Evolutionary conservation across 2,113 vertebrate genomes (phyloP).

Genomic region (Rhabdornis inornatus): DNA sequence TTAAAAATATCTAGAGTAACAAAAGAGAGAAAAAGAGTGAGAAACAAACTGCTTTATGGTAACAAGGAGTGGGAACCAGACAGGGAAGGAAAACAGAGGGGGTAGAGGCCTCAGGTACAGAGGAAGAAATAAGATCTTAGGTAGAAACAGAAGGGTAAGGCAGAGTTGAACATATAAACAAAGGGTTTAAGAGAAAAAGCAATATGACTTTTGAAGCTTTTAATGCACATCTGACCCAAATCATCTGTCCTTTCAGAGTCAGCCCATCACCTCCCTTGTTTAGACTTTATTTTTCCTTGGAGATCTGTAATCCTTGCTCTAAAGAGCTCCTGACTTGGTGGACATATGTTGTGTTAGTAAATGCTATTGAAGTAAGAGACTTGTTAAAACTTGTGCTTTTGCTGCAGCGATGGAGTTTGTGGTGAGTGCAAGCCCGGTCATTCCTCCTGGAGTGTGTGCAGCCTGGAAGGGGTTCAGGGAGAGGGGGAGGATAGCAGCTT

Average conservation of each 20-base stretch:
- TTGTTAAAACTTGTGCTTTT: conserved; percentile 53
- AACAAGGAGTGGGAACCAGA: background rate
- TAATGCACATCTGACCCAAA: conserved; percentile 51
- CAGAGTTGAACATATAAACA: conserved; percentile 51
- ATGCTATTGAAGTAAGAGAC: conserved; percentile 44
- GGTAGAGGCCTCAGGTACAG: conserved; percentile 28
- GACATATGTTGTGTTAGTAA: conserved; percentile 48
- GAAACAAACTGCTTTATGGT: conserved; percentile 15
- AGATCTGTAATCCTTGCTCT: conserved; percentile 47
- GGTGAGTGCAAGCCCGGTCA: background rate
- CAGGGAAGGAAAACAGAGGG: background rate
- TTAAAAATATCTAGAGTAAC: conserved; percentile 15
- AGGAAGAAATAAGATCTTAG: conserved; percentile 3
- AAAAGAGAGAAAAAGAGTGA: background rate
- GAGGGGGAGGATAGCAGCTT: background rate
- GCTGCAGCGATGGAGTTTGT: background rate
- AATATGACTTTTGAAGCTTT: conserved; percentile 41
- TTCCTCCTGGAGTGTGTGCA: background rate
- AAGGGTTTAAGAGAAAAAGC: conserved; percentile 32
- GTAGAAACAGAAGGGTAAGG: conserved; percentile 14
- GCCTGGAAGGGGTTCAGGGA: background rate
- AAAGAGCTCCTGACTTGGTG: conserved; percentile 37
- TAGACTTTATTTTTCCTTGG: conserved; percentile 41
- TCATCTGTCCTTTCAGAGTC: conserved; percentile 49
- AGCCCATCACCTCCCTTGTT: conserved; percentile 37